phyloP scores from a whole-genome alignment of 2,888 invertebrate genomes.

The Scaptomyza reducta region DNA sequence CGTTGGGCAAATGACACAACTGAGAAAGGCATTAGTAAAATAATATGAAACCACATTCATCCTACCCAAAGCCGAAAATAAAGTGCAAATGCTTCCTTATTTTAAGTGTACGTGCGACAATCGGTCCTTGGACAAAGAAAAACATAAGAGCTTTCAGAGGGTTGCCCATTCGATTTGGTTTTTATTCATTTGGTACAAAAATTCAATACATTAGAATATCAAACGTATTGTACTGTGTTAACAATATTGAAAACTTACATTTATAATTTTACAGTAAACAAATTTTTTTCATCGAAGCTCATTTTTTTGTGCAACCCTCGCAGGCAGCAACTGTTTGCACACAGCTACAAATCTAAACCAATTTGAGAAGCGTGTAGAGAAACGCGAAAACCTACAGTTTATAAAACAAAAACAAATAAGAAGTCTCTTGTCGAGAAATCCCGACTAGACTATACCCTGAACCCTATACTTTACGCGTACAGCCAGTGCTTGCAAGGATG shows the following conservation, averaged over 20 bases:
- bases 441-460: too few species aligned
- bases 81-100: conserved; percentile 25
- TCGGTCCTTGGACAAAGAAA: conserved; percentile 8
- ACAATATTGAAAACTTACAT: background rate
- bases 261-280: background rate
- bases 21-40: conserved; percentile 26
- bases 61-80: conserved; percentile 37
- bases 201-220: background rate
- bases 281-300: background rate
- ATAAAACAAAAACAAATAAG: conserved; percentile 26
- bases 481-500: too few species aligned
- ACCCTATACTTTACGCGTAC: too few species aligned
- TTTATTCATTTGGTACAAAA: background rate
- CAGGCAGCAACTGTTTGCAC: conserved; percentile 37
- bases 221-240: background rate
- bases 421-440: too few species aligned
- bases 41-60: conserved; percentile 40
- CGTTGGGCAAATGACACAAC: conserved; percentile 11
- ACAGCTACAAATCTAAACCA: conserved; percentile 47
- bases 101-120: conserved; percentile 26
- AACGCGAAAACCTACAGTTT: conserved; percentile 27
- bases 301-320: conserved; percentile 27
- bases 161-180: background rate
- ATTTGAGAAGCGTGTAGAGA: conserved; percentile 34
- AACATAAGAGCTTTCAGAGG: conserved; percentile 20